Evolutionary conservation across 2,113 vertebrate genomes (phyloP), one percentile per base, ranked within the genome.

Genomic region (Meleagris gallopavo): DNA sequence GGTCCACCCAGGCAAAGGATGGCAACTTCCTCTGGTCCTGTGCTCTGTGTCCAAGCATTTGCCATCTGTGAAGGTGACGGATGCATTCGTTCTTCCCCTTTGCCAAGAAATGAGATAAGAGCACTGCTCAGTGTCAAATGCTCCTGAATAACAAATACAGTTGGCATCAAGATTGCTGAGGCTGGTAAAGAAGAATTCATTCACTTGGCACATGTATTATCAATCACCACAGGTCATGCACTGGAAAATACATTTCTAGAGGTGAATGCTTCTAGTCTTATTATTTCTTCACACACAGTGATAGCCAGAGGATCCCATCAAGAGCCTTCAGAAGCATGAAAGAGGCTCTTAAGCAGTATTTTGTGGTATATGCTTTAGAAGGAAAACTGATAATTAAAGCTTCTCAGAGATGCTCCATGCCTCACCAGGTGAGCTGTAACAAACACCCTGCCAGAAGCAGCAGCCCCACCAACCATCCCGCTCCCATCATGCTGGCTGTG

Each of bases 201-300:
- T 71, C 54, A 55, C 52, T 34, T 5, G 2, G 46, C 41, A 90
- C 61, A 62, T 36, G 32, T 29, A 54, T 73, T 78, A 66, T 77
- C 85, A 75, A 65, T 81, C 82, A 81, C 75, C 83, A 84, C 55
- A 62, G 78, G 95, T 91, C 65, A 90, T 88, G 64, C 61, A 58
- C 80, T 90, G 90, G 86, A 96, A 95, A 86, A 74, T 64, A 73
- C 36, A 58, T 76, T 90, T 93, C 86, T 67, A 69, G 86, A 96
- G 61, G 32, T 58, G 83, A 94, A 92, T 85, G 86, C 80, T 96
- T 94, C 60, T 89, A 95, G 74, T 20, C 27, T 93, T 81, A 70
- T 93, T 90, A 97, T 92, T 97, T 93, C 93, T 94, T 81, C 76
- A 75, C 45, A 62, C 22, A 22, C 13, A 71, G 61, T 95, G 58